Conservation (phyloP, 92 coral and sea anemone genomes). For the Phenganax subtilis region DNA sequence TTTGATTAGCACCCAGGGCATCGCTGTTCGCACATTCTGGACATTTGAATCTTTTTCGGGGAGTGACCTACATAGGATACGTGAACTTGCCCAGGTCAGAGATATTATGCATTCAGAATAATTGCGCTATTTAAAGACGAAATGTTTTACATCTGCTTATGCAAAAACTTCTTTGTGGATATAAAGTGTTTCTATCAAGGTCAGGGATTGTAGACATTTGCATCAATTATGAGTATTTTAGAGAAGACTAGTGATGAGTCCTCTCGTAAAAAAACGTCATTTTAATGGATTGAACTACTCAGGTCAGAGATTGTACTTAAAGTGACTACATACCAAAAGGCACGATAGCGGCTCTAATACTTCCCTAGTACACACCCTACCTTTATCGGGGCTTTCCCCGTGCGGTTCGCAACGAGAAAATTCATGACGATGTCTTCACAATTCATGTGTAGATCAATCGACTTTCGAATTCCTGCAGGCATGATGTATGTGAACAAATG, state of each 20-base stretch:
- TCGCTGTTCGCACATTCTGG: constrained; percentile 70
- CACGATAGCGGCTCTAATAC: too few species aligned
- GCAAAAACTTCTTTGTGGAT: too few species aligned
- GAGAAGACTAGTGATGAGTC: too few species aligned
- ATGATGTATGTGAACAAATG: constrained; percentile 94
- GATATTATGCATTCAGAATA: too few species aligned
- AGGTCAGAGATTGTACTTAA: too few species aligned
- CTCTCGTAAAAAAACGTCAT: too few species aligned
- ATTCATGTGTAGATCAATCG: constrained; percentile 97
- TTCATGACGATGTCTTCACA: constrained; percentile 99
- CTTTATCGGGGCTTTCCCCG: constrained; percentile 98
- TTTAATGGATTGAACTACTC: too few species aligned
- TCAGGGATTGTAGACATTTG: too few species aligned
- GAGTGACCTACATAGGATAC: constrained; percentile 64
- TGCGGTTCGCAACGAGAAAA: constrained; percentile 87
- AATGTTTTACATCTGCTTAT: background rate
- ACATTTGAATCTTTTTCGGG: constrained; percentile 88
- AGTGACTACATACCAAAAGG: too few species aligned
- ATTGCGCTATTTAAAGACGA: background rate
- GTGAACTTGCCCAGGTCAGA: background rate
- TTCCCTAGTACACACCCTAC: constrained; percentile 20
- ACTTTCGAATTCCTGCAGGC: constrained; percentile 79
- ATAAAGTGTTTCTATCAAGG: too few species aligned
- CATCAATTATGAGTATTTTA: too few species aligned
- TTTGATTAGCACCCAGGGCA: constrained; percentile 82